Evolutionary conservation across 2,797 vertebrate genomes (phyloP).

Genomic region (Streptopelia turtur): DNA sequence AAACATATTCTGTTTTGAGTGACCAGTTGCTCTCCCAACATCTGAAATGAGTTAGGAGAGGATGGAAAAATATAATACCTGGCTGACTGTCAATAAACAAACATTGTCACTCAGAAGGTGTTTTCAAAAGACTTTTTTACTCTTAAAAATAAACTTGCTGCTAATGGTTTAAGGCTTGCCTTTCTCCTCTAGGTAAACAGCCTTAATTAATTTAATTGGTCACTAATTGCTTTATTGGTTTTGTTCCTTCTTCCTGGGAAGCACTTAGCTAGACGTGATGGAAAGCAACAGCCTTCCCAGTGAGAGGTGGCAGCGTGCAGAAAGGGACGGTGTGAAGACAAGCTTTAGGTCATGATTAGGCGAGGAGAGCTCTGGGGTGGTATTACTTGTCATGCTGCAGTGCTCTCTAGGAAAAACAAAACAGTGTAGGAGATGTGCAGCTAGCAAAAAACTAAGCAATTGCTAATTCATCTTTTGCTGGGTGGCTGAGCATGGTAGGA

Average conservation of each 20-base stretch:
- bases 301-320: not conserved
- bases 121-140: slow-evolving; percentile 55
- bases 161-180: slow-evolving; percentile 58
- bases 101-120: slow-evolving; percentile 35
- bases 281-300: not conserved
- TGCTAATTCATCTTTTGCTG: not conserved
- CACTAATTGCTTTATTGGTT: slow-evolving; percentile 54
- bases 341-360: not conserved
- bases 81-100: slow-evolving; percentile 57
- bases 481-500: not conserved
- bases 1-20: not conserved
- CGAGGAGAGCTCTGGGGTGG: not conserved
- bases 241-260: slow-evolving; percentile 23
- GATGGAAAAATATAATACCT: slow-evolving; percentile 29
- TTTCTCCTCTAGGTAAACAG: slow-evolving; percentile 60
- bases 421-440: not conserved
- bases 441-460: not conserved
- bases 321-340: not conserved
- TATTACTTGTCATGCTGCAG: not conserved
- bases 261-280: not conserved
- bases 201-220: slow-evolving; percentile 54
- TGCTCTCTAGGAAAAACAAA: not conserved
- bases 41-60: slow-evolving; percentile 56
- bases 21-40: not conserved
- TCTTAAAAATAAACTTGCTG: slow-evolving; percentile 58